Conservation (phyloP, 2,797 vertebrate species). For the Protonibea diacanthus region DNA sequence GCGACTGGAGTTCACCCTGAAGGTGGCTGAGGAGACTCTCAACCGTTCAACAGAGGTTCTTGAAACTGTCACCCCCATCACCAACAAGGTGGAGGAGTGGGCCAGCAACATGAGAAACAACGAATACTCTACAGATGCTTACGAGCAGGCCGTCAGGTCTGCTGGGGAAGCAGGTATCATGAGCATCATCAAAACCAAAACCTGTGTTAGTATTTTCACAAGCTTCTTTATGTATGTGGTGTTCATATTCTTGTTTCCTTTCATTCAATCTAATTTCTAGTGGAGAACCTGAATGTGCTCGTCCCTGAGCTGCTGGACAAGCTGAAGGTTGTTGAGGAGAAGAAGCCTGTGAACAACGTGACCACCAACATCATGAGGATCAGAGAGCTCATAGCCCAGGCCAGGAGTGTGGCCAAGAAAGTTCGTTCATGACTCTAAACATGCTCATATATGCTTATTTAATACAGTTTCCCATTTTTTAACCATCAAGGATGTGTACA, state of each 20-base stretch:
- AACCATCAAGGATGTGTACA: background rate
- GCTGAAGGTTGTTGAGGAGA: constrained; percentile 92
- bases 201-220: background rate
- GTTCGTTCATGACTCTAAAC: constrained; percentile 72
- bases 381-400: constrained; percentile 96
- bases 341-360: constrained; percentile 92
- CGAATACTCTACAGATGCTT: constrained; percentile 87
- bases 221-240: rapidly evolving
- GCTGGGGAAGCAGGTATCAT: constrained; percentile 91
- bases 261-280: constrained; percentile 75
- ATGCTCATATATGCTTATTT: background rate
- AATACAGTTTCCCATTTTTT: background rate
- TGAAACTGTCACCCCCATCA: constrained; percentile 86
- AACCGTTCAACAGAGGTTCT: constrained; percentile 87
- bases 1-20: constrained; percentile 86
- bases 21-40: constrained; percentile 84
- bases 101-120: constrained; percentile 89
- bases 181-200: background rate
- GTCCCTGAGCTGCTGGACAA: constrained; percentile 93
- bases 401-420: constrained; percentile 96
- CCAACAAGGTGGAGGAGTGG: constrained; percentile 88
- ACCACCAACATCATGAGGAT: constrained; percentile 94
- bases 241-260: background rate
- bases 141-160: constrained; percentile 87
- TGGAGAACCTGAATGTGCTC: constrained; percentile 91